These are phyloP conservation scores for Dichetophora obliterata DNA, from an alignment of 2,888 invertebrate species.

Conservation along the genomic window DNA sequence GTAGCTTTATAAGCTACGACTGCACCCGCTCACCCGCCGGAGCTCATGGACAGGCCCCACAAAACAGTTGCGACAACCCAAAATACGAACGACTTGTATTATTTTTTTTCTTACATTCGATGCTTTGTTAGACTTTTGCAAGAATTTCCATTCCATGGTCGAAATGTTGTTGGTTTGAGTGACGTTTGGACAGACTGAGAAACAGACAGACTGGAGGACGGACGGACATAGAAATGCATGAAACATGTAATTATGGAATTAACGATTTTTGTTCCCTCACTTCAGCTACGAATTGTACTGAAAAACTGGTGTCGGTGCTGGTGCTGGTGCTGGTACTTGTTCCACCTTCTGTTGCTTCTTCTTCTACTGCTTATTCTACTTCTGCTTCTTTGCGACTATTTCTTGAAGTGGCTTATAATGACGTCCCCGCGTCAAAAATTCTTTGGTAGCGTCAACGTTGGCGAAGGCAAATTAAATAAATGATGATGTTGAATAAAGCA, in stretches of 20 bases:
- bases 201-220: not conserved
- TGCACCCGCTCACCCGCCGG: not conserved
- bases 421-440: conserved; percentile 6
- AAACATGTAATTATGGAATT: conserved; percentile 68
- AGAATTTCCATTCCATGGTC: not conserved
- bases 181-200: not conserved
- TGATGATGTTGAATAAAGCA: conserved; percentile 24
- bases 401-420: conserved; percentile 37
- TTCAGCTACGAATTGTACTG: not conserved
- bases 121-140: conserved; percentile 25
- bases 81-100: not conserved
- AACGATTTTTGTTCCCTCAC: conserved; percentile 55
- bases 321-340: not conserved
- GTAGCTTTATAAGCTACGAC: not conserved
- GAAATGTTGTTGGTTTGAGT: not conserved
- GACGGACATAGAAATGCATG: conserved; percentile 51
- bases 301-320: too few species aligned
- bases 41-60: not conserved
- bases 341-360: not conserved
- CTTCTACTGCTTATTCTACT: not conserved
- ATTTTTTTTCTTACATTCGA: not conserved
- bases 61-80: not conserved
- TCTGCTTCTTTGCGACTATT: not conserved
- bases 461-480: conserved; percentile 40
- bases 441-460: not conserved